These are phyloP conservation scores for Erythrolamprus reginae DNA, from an alignment of 2,113 vertebrate genomes.

Conservation along the genomic window DNA sequence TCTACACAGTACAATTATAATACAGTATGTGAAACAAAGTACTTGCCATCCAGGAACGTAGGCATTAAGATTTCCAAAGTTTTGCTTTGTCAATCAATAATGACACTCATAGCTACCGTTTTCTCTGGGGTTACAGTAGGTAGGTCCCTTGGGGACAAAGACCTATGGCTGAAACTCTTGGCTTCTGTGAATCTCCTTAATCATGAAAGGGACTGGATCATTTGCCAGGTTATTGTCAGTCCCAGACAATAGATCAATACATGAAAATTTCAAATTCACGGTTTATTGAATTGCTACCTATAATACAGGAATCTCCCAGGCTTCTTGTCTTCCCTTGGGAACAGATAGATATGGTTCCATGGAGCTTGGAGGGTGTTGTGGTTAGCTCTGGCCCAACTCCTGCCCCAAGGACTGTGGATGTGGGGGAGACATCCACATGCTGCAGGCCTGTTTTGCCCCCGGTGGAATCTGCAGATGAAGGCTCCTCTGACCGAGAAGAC, in stretches of 20 bases:
- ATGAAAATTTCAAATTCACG: background rate
- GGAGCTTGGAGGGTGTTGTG: background rate
- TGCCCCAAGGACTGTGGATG: too few relatives aligned
- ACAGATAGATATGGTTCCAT: background rate
- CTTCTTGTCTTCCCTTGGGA: background rate
- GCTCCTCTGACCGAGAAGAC: too few relatives aligned
- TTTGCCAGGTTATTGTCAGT: background rate
- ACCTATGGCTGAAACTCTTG: background rate
- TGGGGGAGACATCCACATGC: too few relatives aligned
- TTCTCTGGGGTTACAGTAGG: background rate
- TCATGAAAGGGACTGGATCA: background rate
- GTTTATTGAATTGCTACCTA: background rate
- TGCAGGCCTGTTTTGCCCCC: too few relatives aligned
- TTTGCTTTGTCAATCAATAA: background rate
- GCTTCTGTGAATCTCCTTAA: background rate
- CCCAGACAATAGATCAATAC: background rate
- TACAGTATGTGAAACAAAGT: background rate
- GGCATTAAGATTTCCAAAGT: background rate
- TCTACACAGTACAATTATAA: background rate
- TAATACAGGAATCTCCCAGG: background rate
- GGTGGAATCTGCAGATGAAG: too few relatives aligned
- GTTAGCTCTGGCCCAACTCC: too few relatives aligned
- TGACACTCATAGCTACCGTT: background rate
- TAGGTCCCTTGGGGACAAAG: background rate
- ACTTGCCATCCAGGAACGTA: background rate